Conservation (phyloP, 2,888 invertebrate genomes). For the Rotaria socialis region DNA sequence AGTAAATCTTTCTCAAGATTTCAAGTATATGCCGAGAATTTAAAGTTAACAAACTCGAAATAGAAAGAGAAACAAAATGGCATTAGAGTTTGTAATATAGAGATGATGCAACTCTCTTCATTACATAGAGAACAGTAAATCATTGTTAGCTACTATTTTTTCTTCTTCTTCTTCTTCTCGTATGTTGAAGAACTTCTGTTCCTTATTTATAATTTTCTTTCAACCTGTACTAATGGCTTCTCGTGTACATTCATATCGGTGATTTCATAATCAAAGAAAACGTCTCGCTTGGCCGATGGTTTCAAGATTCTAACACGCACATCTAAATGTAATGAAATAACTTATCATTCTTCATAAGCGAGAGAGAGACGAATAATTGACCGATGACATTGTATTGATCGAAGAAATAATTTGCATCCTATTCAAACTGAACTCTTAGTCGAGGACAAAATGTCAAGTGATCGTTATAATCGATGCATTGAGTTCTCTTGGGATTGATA, state of each 20-base stretch:
- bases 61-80: not conserved
- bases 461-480: not conserved
- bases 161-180: no score
- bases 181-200: not conserved
- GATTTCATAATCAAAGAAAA: not conserved
- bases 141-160: not conserved
- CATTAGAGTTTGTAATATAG: not conserved
- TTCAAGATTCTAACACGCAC: not conserved
- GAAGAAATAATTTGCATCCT: not conserved
- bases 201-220: not conserved
- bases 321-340: not conserved
- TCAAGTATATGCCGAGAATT: not conserved
- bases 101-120: not conserved
- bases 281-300: not conserved
- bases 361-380: not conserved
- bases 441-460: conserved; percentile 6
- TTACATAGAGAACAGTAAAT: not conserved
- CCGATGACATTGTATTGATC: not conserved
- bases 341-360: not conserved
- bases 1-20: not conserved
- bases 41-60: not conserved
- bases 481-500: not conserved
- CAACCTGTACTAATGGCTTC: conserved; percentile 11
- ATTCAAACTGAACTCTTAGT: not conserved
- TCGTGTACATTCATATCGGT: not conserved